Base-by-base conservation (phyloP, 2,888 invertebrate species). In the Ypsolopha scabrella region DNA sequence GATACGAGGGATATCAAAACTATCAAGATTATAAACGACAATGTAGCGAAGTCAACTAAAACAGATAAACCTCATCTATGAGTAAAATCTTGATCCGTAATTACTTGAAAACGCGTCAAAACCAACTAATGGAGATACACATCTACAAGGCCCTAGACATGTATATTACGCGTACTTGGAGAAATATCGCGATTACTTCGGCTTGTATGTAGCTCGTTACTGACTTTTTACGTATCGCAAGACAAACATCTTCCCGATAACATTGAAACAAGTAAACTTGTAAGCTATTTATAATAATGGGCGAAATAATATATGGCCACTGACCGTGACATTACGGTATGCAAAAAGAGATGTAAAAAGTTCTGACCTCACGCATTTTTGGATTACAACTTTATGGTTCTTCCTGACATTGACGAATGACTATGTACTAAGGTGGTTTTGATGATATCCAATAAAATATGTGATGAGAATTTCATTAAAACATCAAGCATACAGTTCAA, bases 251-350 rank as follows among this genome's bases (percentile, higher is more conserved):
- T 79, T 61, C 52, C 61, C 67, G 82, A 82, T 81, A 82, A 78
- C 68, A 64, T 65, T 67, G 67, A 75, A 77, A 85, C 85, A 83
- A 80, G 81, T 80, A 80, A 81, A 82, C 80, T 83, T 77, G 75
- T 67, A 72, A 68, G 63, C 64, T 56, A 71, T 68, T 74, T 72
- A 73, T 80, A 80, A 82, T 80, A 80, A 81, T 76, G 68, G 58
- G 63, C 61, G 61, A 75, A 72, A 75, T 75, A 75, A 71, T 8
- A 50, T 50, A 41, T 39, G 24, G 2, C 13, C 39, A 39, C 24
- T 37, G 47, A 47, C 13, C 7, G n/a, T n/a, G 34, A 45, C 10
- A 10, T 34, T 45, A n/a, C 33, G 35, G 13, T 14, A 8, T 43
- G 11, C 41, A 3, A 11, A 41, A n/a, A n/a, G n/a, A n/a, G n/a